phyloP scores from a whole-genome alignment of 2,888 invertebrate species.

The Diachrysia chrysitis region DNA sequence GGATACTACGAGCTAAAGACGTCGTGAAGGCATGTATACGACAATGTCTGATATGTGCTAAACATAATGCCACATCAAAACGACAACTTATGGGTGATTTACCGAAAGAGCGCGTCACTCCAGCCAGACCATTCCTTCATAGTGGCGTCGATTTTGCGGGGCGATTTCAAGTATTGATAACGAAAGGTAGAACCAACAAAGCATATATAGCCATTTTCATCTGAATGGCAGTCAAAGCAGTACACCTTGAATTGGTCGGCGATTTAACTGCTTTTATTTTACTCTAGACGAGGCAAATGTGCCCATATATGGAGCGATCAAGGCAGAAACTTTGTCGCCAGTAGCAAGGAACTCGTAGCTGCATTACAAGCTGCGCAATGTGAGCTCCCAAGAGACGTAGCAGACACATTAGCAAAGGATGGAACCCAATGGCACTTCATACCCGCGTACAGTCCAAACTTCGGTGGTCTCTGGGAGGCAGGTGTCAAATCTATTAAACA shows the following conservation, averaged over 20 bases:
- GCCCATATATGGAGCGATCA: slow-evolving; percentile 24
- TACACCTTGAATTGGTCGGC: slow-evolving; percentile 20
- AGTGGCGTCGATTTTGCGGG: slow-evolving; percentile 25
- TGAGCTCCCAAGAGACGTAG: slow-evolving; percentile 11
- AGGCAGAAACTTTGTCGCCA: slow-evolving; percentile 18
- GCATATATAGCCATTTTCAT: slow-evolving; percentile 19
- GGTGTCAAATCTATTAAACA: slow-evolving; percentile 4
- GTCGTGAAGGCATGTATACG: slow-evolving; percentile 15
- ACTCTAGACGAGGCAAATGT: slow-evolving; percentile 17
- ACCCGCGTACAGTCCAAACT: slow-evolving; percentile 14
- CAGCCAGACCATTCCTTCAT: slow-evolving; percentile 21
- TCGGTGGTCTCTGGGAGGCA: too few relatives aligned
- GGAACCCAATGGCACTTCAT: slow-evolving; percentile 25
- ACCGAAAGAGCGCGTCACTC: slow-evolving; percentile 22
- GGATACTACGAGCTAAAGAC: slow-evolving; percentile 20
- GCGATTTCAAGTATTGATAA: slow-evolving; percentile 12
- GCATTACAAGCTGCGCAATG: slow-evolving; percentile 7
- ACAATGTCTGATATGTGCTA: slow-evolving; percentile 18
- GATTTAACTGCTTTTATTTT: slow-evolving; percentile 16
- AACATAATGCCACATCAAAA: slow-evolving; percentile 14
- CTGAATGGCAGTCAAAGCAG: slow-evolving; percentile 15
- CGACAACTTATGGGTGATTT: slow-evolving; percentile 19
- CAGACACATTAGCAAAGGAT: slow-evolving; percentile 14
- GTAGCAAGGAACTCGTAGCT: slow-evolving; percentile 7
- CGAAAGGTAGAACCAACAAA: slow-evolving; percentile 17